Evolutionary conservation across 2,888 invertebrate genomes (phyloP).

Genomic region (Agriopis aurantiaria): DNA sequence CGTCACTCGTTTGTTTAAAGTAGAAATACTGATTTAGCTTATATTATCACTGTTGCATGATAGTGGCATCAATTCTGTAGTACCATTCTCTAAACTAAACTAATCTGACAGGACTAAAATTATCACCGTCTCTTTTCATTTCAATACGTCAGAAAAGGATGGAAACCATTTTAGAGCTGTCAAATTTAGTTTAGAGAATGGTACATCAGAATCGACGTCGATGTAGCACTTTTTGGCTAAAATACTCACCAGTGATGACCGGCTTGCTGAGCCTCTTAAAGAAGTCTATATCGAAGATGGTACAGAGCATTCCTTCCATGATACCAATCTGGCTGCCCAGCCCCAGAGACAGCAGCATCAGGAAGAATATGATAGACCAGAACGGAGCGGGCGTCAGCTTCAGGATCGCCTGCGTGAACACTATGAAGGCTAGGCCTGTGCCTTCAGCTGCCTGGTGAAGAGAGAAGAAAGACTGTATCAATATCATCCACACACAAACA

Average conservation of each 20-base stretch:
- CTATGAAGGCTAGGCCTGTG: slow-evolving; percentile 97
- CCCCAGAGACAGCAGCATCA: slow-evolving; percentile 97
- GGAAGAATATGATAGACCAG: slow-evolving; percentile 98
- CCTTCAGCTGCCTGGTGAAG: slow-evolving; percentile 95
- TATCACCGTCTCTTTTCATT: too few species aligned
- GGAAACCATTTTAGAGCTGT: too few species aligned
- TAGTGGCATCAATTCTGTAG: too few species aligned
- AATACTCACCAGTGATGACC: slow-evolving; percentile 91
- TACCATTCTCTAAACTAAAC: too few species aligned
- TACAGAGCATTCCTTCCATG: slow-evolving; percentile 98
- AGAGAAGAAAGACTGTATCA: background rate
- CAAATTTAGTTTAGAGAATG: too few species aligned
- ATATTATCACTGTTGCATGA: too few species aligned
- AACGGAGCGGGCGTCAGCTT: slow-evolving; percentile 97
- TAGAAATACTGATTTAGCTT: too few species aligned
- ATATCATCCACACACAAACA: too few species aligned
- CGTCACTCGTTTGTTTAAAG: too few species aligned
- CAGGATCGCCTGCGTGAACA: slow-evolving; percentile 98
- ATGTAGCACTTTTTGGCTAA: background rate
- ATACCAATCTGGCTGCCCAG: slow-evolving; percentile 98
- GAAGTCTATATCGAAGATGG: slow-evolving; percentile 96
- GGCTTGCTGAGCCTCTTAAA: slow-evolving; percentile 96
- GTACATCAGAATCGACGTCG: too few species aligned
- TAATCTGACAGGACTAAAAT: too few species aligned
- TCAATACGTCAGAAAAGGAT: too few species aligned